phyloP scores from a whole-genome alignment of 2,113 vertebrate species.

The Halcyon senegalensis region DNA sequence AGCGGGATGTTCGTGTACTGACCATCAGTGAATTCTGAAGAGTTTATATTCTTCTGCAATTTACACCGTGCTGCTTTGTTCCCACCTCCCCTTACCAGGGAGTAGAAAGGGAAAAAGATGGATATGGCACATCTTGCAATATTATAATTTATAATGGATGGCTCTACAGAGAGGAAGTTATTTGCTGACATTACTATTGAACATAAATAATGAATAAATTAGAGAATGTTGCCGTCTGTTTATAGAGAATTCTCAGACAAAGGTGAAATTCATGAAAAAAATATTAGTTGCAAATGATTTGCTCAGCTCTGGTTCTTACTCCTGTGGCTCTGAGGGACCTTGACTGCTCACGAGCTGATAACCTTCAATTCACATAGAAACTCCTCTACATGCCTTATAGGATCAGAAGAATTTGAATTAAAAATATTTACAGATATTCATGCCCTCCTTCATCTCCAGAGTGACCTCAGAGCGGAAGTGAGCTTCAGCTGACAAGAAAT shows the following conservation, averaged over 20 bases:
- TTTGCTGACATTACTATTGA: neutral
- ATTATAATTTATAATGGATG: neutral
- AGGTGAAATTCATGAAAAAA: conserved; percentile 22
- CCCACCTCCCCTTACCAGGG: neutral
- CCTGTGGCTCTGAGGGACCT: neutral
- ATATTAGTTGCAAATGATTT: neutral
- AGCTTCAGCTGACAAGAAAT: neutral
- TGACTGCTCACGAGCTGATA: neutral
- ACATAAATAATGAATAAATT: conserved; percentile 42
- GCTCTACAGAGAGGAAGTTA: neutral
- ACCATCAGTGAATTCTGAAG: neutral
- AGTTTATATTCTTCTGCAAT: neutral
- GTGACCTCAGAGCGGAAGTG: neutral
- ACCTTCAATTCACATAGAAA: neutral
- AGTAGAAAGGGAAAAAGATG: neutral
- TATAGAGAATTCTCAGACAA: neutral
- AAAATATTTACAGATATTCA: neutral
- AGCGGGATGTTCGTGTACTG: neutral
- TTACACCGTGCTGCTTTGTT: neutral
- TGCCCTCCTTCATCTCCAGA: neutral
- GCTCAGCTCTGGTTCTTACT: neutral
- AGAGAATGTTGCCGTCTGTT: neutral
- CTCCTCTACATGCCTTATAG: neutral
- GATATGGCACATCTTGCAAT: neutral
- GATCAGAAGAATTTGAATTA: neutral